These are phyloP conservation scores for Pantelozetes paolii DNA, from an alignment of 2,888 invertebrate species.

Conservation along the genomic window DNA sequence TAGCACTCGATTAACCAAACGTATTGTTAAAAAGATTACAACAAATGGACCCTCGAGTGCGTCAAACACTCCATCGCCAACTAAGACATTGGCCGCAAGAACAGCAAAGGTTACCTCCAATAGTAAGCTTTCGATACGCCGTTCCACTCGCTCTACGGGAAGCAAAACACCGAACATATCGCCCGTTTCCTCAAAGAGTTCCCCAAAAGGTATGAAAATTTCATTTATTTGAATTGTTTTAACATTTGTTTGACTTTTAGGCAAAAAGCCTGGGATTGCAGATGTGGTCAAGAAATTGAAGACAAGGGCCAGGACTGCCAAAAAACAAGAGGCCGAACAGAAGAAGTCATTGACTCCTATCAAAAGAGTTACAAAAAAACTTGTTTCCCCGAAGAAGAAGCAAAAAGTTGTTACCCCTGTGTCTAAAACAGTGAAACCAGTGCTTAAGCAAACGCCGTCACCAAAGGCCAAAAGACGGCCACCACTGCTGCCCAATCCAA, in stretches of 20 bases:
- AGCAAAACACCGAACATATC: constrained; percentile 16
- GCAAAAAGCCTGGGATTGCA: constrained; percentile 24
- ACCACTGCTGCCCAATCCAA: background rate
- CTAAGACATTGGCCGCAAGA: background rate
- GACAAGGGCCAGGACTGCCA: constrained; percentile 7
- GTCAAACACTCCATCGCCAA: background rate
- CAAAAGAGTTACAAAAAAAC: background rate
- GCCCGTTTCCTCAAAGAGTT: constrained; percentile 2
- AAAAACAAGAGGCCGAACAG: background rate
- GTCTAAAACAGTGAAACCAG: background rate
- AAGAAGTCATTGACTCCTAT: background rate
- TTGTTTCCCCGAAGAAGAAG: constrained; percentile 33
- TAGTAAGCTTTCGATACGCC: background rate
- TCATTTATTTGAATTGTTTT: background rate
- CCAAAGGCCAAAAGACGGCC: background rate
- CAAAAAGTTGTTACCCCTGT: background rate
- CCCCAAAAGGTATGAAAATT: constrained; percentile 20
- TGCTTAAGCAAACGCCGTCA: background rate
- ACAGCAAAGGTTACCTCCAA: background rate
- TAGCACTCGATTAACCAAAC: background rate
- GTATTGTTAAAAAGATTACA: background rate
- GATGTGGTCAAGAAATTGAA: constrained; percentile 14
- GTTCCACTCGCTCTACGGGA: background rate
- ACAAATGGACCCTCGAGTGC: background rate
- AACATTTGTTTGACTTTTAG: constrained; percentile 3